These are phyloP conservation scores for Rallus limicola DNA, from an alignment of 2,113 vertebrate species.

Conservation along the genomic window DNA sequence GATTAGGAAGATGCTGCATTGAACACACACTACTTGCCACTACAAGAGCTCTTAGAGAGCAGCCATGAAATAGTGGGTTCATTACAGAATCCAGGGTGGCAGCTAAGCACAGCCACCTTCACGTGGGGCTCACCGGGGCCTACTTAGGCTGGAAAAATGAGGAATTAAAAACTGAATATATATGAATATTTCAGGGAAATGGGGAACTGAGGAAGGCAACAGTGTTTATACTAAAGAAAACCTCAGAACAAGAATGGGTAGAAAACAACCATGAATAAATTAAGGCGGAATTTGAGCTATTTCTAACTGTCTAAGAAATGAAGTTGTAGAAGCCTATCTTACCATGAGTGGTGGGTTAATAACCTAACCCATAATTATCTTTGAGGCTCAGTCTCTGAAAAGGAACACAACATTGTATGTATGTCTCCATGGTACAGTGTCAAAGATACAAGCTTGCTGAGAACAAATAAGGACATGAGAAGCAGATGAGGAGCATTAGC, in stretches of 20 bases:
- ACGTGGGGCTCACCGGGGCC: background rate
- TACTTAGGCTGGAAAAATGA: background rate
- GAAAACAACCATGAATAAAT: background rate
- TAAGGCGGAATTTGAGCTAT: background rate
- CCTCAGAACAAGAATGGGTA: background rate
- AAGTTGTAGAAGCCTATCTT: background rate
- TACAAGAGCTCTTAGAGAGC: background rate
- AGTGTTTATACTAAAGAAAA: background rate
- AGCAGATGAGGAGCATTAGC: slow-evolving; percentile 52
- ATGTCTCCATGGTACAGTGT: slow-evolving; percentile 8
- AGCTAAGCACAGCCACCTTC: background rate
- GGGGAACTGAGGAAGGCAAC: background rate
- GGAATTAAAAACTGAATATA: background rate
- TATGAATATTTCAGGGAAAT: background rate
- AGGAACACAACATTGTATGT: background rate
- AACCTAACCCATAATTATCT: background rate
- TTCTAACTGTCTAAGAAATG: background rate
- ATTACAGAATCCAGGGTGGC: background rate
- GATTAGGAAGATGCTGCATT: background rate
- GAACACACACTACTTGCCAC: accelerated
- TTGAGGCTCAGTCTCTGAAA: background rate
- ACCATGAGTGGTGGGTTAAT: background rate
- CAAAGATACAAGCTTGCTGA: background rate
- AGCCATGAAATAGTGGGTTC: background rate
- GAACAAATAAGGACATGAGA: slow-evolving; percentile 43